Base-by-base conservation (phyloP, 2,888 invertebrate genomes). In the Danaus chrysippus region DNA sequence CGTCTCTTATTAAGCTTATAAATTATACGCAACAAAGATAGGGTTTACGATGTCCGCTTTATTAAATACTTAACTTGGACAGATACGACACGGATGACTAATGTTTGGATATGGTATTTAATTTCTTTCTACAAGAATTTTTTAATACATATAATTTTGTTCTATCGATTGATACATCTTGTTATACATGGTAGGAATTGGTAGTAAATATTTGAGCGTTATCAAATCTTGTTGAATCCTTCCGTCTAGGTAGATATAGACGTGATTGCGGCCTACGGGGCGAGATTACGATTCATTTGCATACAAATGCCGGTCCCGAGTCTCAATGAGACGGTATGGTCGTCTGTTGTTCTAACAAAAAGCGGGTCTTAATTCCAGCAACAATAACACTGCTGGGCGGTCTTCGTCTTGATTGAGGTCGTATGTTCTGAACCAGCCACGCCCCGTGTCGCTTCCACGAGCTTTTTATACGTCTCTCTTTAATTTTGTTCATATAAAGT, bases 241-340 rank as follows among this genome's bases (percentile, higher is more conserved):
- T 70, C 59, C 68, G 68, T 70, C 76, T 75, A 73, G 71, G 66
- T 71, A 79, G 77, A 77, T 79, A 78, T 79, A 57, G 76, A 72
- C 73, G 74, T 86, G 85, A 86, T 85, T 84, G 83, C 80, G 81
- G 75, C 75, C 78, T 74, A 76, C 78, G 69, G 73, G 67, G 76
- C 71, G 74, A 86, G 87, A 87, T 88, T 87, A 87, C 85, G 79
- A 73, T 79, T 83, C 81, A 90, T 90, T 90, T 86, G 83, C 90
- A 89, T 90, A 87, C 83, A 87, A 89, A 90, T 87, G 84, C 79
- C 69, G 71, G 71, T 78, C 79, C 78, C 74, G 84, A 86, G 79
- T 89, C 86, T 84, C 84, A 87, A 88, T 86, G 83, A 83, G 77
- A 72, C 75, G 76, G 75, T 72, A 76, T 76, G 76, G 78, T 71